Evolutionary conservation across 2,888 invertebrate genomes (phyloP).

Genomic region (Drosophila meridiana): DNA sequence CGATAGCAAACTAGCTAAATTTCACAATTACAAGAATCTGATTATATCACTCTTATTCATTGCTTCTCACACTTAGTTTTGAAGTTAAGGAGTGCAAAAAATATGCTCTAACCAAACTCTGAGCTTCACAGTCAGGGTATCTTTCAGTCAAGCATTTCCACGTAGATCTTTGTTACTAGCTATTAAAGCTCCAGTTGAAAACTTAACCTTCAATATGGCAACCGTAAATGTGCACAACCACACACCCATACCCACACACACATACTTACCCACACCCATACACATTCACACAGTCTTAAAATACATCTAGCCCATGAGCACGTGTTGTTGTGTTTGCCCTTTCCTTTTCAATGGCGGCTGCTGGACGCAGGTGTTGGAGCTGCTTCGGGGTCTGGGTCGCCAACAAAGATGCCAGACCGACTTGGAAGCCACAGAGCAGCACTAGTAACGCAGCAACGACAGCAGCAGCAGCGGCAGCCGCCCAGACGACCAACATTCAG

Average conservation of each 20-base stretch:
- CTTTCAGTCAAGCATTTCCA: not conserved
- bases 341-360: slow-evolving; percentile 53
- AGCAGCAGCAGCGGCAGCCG: slow-evolving; percentile 15
- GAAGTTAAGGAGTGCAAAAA: no score
- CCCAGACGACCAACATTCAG: slow-evolving; percentile 31
- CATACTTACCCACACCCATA: no score
- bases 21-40: no score
- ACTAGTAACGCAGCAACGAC: not conserved
- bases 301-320: slow-evolving; percentile 16
- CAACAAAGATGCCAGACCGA: slow-evolving; percentile 67
- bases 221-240: slow-evolving; percentile 46
- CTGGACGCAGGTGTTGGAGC: slow-evolving; percentile 79
- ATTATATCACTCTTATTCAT: no score
- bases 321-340: slow-evolving; percentile 52
- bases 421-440: slow-evolving; percentile 64
- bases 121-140: not conserved
- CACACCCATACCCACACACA: slow-evolving; percentile 7
- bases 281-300: slow-evolving; percentile 10
- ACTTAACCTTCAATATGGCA: slow-evolving; percentile 68
- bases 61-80: no score
- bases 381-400: slow-evolving; percentile 52
- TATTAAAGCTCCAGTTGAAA: slow-evolving; percentile 63
- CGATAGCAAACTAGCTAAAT: not conserved
- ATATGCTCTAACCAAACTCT: not conserved
- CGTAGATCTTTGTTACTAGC: slow-evolving; percentile 4